These are phyloP conservation scores for Pangasius krempfi DNA, from an alignment of 2,797 vertebrate genomes.

Conservation along the genomic window DNA sequence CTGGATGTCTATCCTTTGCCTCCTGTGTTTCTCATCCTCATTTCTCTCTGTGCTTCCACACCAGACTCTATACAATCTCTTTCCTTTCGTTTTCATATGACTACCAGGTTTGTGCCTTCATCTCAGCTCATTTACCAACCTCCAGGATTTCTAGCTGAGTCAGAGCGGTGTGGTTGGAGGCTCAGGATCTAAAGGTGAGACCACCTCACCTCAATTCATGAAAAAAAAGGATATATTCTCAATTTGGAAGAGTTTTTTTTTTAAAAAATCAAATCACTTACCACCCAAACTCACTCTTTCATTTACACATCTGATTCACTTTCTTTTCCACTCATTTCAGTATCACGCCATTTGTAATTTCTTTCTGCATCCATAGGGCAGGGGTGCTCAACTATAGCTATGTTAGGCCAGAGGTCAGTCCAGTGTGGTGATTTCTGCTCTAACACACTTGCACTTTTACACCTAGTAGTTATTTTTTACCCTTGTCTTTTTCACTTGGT, in stretches of 20 bases:
- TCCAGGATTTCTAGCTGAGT: not conserved
- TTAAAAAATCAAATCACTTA: conserved; percentile 29
- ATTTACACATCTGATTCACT: conserved; percentile 43
- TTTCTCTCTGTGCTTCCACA: conserved; percentile 52
- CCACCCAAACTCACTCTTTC: conserved; percentile 29
- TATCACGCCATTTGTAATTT: conserved; percentile 12
- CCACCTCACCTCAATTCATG: conserved; percentile 4
- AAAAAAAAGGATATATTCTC: conserved; percentile 12
- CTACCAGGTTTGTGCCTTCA: conserved; percentile 57
- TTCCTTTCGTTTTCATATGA: conserved; percentile 35
- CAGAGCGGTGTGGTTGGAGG: conserved; percentile 42
- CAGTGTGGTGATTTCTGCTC: conserved; percentile 24
- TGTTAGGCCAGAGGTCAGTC: conserved; percentile 15
- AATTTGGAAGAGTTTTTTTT: conserved; percentile 27
- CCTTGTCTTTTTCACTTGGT: not conserved
- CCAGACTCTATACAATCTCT: conserved; percentile 27
- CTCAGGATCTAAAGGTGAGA: conserved; percentile 40
- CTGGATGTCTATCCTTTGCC: conserved; percentile 63
- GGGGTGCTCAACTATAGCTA: not conserved
- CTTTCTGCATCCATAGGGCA: conserved; percentile 40
- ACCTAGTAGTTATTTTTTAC: not conserved
- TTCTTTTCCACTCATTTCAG: conserved; percentile 37
- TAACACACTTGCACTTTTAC: not conserved
- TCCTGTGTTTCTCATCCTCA: conserved; percentile 52
- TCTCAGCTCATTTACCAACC: conserved; percentile 49